A percentile compares a stretch with the other conserved stretches of the same genome.
phyloP scores from a whole-genome alignment of 2,888 invertebrate species.

The Leucophenga montana region DNA sequence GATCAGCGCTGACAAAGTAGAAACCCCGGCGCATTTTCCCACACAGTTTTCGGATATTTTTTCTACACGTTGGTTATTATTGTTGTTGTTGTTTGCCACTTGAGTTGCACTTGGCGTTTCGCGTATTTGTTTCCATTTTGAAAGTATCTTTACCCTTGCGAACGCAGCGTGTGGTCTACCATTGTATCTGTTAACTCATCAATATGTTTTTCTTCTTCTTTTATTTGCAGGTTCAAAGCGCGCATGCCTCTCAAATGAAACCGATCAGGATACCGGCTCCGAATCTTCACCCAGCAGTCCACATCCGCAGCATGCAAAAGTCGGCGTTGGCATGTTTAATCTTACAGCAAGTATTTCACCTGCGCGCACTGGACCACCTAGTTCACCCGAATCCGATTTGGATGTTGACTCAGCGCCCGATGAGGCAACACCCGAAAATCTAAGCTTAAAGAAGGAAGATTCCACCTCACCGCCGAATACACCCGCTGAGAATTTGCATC shows the following conservation, averaged over 20 bases:
- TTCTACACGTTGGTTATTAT: not conserved
- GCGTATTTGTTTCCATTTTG: conserved; percentile 24
- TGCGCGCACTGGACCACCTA: conserved; percentile 72
- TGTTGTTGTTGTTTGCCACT: conserved; percentile 39
- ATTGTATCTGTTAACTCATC: conserved; percentile 39
- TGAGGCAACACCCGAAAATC: conserved; percentile 83
- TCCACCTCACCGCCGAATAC: conserved; percentile 73
- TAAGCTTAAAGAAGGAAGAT: conserved; percentile 82
- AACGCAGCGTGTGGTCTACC: conserved; percentile 7
- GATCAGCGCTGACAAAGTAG: conserved; percentile 36
- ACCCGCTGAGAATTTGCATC: conserved; percentile 69
- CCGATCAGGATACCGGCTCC: conserved; percentile 73
- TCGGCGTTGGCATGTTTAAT: conserved; percentile 60
- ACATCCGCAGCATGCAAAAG: conserved; percentile 53
- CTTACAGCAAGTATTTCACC: conserved; percentile 71
- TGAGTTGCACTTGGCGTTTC: conserved; percentile 41
- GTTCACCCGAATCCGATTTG: conserved; percentile 73
- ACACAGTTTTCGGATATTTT: not conserved
- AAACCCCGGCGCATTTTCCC: conserved; percentile 51
- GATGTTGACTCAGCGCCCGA: conserved; percentile 74
- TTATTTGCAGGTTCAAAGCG: conserved; percentile 70
- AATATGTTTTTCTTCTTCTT: conserved; percentile 17
- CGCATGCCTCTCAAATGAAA: conserved; percentile 71
- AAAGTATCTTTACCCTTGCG: not conserved
- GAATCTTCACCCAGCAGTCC: conserved; percentile 73